A percentile compares a stretch with the other conserved stretches of the same genome.
phyloP scores from a whole-genome alignment of 1,140 invertebrate genomes.

The Drosophila mauritiana region DNA sequence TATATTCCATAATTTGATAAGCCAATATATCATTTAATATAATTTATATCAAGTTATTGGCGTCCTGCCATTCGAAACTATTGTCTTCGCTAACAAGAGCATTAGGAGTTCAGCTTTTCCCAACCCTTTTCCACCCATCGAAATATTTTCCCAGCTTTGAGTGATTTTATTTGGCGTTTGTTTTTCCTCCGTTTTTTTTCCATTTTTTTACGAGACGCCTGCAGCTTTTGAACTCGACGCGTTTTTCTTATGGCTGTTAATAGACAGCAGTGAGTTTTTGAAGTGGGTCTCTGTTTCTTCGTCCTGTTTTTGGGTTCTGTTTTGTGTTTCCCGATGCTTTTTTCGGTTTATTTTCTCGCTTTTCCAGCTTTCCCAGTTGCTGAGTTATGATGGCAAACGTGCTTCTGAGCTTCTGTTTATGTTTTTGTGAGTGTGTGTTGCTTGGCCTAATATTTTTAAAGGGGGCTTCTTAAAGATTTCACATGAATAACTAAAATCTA shows the following conservation, averaged over 20 bases:
- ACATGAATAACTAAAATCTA: slow-evolving; percentile 83
- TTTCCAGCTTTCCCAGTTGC: slow-evolving; percentile 50
- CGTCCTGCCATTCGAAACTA: slow-evolving; percentile 13
- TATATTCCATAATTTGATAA: slow-evolving; percentile 4
- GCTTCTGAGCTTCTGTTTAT: slow-evolving; percentile 62
- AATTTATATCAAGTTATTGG: background rate
- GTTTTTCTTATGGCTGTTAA: slow-evolving; percentile 68
- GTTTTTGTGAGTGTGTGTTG: slow-evolving; percentile 11
- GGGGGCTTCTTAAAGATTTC: slow-evolving; percentile 77
- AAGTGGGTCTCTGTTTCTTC: slow-evolving; percentile 57
- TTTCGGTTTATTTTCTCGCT: slow-evolving; percentile 23
- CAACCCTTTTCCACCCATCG: slow-evolving; percentile 5
- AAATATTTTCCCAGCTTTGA: slow-evolving; percentile 31
- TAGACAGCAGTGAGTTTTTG: slow-evolving; percentile 72
- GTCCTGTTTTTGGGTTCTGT: slow-evolving; percentile 22
- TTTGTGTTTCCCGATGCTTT: slow-evolving; percentile 21
- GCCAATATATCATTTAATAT: slow-evolving; percentile 18
- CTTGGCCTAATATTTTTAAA: slow-evolving; percentile 54
- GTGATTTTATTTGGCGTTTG: slow-evolving; percentile 37
- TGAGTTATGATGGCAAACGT: slow-evolving; percentile 72
- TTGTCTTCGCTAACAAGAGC: slow-evolving; percentile 27
- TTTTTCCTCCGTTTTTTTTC: slow-evolving; percentile 8
- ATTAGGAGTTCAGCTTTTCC: slow-evolving; percentile 33
- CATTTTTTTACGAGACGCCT: slow-evolving; percentile 31
- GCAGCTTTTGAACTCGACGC: slow-evolving; percentile 55